These are phyloP conservation scores for Epinotia bilunana DNA, from an alignment of 2,888 invertebrate genomes.

Conservation along the genomic window DNA sequence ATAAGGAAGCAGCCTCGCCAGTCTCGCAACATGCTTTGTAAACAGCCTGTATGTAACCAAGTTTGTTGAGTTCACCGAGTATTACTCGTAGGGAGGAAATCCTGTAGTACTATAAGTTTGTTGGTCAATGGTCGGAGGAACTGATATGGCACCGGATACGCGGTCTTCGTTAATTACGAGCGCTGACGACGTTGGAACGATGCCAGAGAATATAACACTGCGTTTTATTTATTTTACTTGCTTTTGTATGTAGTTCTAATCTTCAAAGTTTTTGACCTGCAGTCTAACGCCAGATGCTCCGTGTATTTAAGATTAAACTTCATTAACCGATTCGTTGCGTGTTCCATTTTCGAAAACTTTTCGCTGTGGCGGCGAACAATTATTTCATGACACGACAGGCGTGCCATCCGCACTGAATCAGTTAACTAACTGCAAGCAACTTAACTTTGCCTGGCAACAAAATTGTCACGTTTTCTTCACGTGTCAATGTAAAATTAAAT, in stretches of 20 bases:
- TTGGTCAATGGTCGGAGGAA: neutral
- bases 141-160: conserved; percentile 7
- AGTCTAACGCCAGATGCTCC: conserved; percentile 1
- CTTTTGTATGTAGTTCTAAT: neutral
- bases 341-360: too few relatives aligned
- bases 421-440: neutral
- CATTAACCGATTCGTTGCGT: too few relatives aligned
- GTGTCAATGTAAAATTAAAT: conserved; percentile 18
- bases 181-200: neutral
- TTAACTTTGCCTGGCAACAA: neutral
- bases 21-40: conserved; percentile 6
- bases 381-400: too few relatives aligned
- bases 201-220: conserved; percentile 17
- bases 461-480: conserved; percentile 4
- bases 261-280: neutral
- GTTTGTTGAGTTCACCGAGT: neutral
- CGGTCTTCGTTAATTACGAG: conserved; percentile 11
- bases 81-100: conserved; percentile 12
- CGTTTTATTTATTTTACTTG: neutral
- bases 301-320: neutral
- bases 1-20: conserved; percentile 18
- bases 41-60: conserved; percentile 4
- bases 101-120: conserved; percentile 1
- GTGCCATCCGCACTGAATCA: too few relatives aligned
- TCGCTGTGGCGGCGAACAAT: too few relatives aligned